Evolutionary conservation across 2,888 invertebrate species (phyloP).

Genomic region (Icerya purchasi): DNA sequence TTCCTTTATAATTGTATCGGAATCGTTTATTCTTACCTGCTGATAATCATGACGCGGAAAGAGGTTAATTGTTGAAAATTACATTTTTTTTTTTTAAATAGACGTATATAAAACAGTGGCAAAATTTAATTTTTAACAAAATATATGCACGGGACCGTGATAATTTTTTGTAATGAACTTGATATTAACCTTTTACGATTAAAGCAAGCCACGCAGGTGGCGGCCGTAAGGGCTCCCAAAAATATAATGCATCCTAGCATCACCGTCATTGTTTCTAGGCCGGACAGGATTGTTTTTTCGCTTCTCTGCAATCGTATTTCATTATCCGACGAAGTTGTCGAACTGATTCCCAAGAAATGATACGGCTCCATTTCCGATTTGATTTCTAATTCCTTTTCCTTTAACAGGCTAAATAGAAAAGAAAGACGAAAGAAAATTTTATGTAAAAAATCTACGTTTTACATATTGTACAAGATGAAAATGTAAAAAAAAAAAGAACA

Average conservation of each 20-base stretch:
- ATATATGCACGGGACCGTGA: too few species aligned
- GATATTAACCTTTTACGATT: slow-evolving; percentile 13
- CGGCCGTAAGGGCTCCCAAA: slow-evolving; percentile 55
- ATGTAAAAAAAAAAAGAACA: too few species aligned
- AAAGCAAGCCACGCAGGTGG: slow-evolving; percentile 38
- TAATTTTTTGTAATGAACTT: too few species aligned
- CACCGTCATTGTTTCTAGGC: slow-evolving; percentile 58
- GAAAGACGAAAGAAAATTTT: background rate
- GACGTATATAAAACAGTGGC: too few species aligned
- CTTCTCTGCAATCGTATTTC: slow-evolving; percentile 11
- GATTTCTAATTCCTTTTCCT: slow-evolving; percentile 36
- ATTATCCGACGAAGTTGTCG: slow-evolving; percentile 13
- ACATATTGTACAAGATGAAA: background rate
- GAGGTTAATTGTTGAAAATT: too few species aligned
- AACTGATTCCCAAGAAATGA: slow-evolving; percentile 38
- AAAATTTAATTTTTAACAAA: too few species aligned
- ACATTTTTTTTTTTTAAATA: too few species aligned
- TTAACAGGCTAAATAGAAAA: slow-evolving; percentile 33
- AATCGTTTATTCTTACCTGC: too few species aligned
- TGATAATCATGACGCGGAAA: too few species aligned
- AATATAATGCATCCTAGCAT: slow-evolving; percentile 61
- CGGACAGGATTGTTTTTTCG: slow-evolving; percentile 28
- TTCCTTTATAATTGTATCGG: too few species aligned
- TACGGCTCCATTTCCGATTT: slow-evolving; percentile 42
- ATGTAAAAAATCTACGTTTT: background rate